Evolutionary conservation across 2,888 invertebrate genomes (phyloP), one percentile per base, ranked within the genome.

Genomic region (Cataglyphis altisquamis): DNA sequence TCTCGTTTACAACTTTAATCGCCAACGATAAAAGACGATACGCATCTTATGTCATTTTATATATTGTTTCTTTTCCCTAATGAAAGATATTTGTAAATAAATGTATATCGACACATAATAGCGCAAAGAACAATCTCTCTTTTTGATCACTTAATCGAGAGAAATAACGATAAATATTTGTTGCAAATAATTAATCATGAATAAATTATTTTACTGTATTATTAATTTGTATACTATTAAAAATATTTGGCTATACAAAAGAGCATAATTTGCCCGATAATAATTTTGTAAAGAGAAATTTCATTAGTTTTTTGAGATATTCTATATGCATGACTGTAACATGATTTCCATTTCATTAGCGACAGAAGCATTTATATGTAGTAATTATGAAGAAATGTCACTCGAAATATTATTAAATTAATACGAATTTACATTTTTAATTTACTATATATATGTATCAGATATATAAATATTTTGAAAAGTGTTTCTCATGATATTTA

Each of bases 181-280:
- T 32, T 32, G 62, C 29, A 9, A 63, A 32, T 70, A 29, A 57
- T 60, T 45, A 62, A 36, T 36, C 8, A 8, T 8, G 8, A 10
- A 15, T 41, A 8, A 60, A 29, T 45, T 62, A 60, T 29, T 60
- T 3, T 60, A 15, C n/a, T 18, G 18, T 25, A 72, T 60, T 5
- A 25, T 25, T 73, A 18, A 29, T 73, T 41, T 73, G 48, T 52
- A 52, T 52, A 52, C n/a, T n/a, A n/a, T n/a, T n/a, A n/a, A n/a
- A n/a, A 52, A 52, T 52, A 52, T 64, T 64, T 21, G 3, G 21
- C 21, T 39, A 21, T 10, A 9, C 21, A 10, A 8, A 12, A 8
- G 21, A 15, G 21, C 5, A 9, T 15, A 52, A 21, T 36, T 74
- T 45, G 12, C 9, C 25, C 10, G 8, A 5, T 15, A 36, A 15